These are phyloP conservation scores for Muscidifurax raptorellus DNA, from an alignment of 1,140 invertebrate genomes.

Conservation along the genomic window DNA sequence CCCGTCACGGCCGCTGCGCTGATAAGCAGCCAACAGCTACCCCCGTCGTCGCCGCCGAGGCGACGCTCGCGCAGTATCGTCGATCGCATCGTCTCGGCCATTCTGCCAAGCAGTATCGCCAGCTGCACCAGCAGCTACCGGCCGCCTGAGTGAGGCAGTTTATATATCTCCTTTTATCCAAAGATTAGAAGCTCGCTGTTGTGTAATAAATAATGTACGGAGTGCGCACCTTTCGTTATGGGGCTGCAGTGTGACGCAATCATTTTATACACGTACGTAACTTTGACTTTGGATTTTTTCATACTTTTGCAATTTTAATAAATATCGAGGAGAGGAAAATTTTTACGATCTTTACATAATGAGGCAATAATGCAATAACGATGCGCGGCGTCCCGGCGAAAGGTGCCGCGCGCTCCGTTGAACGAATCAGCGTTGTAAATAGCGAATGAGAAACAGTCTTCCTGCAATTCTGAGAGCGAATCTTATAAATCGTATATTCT, in stretches of 20 bases:
- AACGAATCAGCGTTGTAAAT: slow-evolving; percentile 40
- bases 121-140: slow-evolving; percentile 1
- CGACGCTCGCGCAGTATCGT: slow-evolving; percentile 10
- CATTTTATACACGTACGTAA: neutral
- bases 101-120: slow-evolving; percentile 11
- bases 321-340: neutral
- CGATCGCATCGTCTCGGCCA: slow-evolving; percentile 37
- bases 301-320: neutral
- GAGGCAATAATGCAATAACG: neutral
- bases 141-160: neutral
- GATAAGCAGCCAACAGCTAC: neutral
- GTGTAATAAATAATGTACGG: neutral
- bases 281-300: neutral
- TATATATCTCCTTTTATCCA: neutral
- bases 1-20: neutral
- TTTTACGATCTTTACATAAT: too few species aligned
- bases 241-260: neutral
- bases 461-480: slow-evolving; percentile 45
- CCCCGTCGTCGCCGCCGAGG: neutral
- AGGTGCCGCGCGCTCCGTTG: neutral
- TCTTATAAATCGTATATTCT: slow-evolving; percentile 21
- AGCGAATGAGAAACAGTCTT: slow-evolving; percentile 43
- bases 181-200: neutral
- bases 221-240: neutral
- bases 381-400: neutral